Evolutionary conservation across 1,140 invertebrate genomes (phyloP).

Genomic region (Colletes gigas): DNA sequence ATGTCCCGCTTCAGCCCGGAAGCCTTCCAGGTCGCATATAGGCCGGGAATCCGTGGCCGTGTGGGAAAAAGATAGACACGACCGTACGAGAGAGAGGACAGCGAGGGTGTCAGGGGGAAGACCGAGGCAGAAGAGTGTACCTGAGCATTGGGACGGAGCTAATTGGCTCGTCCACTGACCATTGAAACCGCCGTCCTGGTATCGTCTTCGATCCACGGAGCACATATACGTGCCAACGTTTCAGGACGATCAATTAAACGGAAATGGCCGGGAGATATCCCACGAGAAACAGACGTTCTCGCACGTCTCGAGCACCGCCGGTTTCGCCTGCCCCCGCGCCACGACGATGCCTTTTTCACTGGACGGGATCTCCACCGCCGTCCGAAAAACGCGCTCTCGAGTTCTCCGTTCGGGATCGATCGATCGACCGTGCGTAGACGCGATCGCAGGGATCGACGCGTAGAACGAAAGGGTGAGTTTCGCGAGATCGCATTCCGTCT

Average conservation of each 20-base stretch:
- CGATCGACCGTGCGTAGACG: too few species aligned
- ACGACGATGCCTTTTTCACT: background rate
- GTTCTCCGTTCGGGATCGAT: too few species aligned
- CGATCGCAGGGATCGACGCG: too few species aligned
- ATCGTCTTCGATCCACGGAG: slow-evolving; percentile 65
- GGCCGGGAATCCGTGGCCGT: slow-evolving; percentile 55
- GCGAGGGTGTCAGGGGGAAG: slow-evolving; percentile 25
- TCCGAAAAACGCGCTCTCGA: too few species aligned
- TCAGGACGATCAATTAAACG: slow-evolving; percentile 76
- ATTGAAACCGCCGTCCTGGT: slow-evolving; percentile 66
- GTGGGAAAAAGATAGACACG: slow-evolving; percentile 18
- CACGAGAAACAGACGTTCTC: slow-evolving; percentile 69
- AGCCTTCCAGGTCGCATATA: slow-evolving; percentile 73
- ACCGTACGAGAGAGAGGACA: background rate
- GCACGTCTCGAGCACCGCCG: slow-evolving; percentile 56
- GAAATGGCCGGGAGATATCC: slow-evolving; percentile 74
- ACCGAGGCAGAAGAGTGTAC: slow-evolving; percentile 54
- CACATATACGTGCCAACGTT: slow-evolving; percentile 64
- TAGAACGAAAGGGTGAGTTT: too few species aligned
- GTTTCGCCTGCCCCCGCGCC: slow-evolving; percentile 4
- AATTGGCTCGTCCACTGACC: slow-evolving; percentile 74
- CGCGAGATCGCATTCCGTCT: background rate
- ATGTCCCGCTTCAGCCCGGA: slow-evolving; percentile 72
- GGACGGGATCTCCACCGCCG: background rate
- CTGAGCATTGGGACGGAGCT: slow-evolving; percentile 73